Evolutionary conservation across 1,140 invertebrate genomes (phyloP).

Genomic region (Amphibalanus amphitrite): DNA sequence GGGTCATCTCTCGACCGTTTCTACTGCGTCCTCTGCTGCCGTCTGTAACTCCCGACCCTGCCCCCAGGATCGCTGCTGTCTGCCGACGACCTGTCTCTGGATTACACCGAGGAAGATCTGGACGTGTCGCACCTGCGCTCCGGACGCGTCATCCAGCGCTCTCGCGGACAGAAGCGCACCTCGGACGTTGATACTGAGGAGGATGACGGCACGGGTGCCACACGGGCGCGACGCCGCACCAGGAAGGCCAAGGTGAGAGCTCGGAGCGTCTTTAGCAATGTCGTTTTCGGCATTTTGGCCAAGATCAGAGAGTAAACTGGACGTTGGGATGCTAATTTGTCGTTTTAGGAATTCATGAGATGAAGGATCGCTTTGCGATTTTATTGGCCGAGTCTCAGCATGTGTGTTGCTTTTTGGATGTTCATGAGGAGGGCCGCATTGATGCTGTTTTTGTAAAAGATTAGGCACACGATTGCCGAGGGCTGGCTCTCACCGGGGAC

Average conservation of each 20-base stretch:
- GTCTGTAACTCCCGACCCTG: background rate
- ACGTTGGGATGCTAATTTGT: too few relatives aligned
- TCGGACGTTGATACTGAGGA: background rate
- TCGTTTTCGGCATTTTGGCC: too few relatives aligned
- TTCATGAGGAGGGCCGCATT: too few relatives aligned
- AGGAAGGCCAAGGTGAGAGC: background rate
- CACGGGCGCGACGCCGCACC: background rate
- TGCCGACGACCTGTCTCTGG: background rate
- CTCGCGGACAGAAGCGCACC: background rate
- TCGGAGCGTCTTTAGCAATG: too few relatives aligned
- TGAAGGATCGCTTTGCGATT: too few relatives aligned
- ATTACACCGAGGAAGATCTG: background rate
- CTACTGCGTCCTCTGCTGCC: background rate
- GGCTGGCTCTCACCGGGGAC: too few relatives aligned
- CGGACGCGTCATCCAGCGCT: background rate
- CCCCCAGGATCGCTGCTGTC: background rate
- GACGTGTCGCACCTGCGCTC: background rate
- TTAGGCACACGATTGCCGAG: too few relatives aligned
- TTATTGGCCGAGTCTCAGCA: too few relatives aligned
- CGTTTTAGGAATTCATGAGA: too few relatives aligned
- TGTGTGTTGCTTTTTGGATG: too few relatives aligned
- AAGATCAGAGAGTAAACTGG: too few relatives aligned
- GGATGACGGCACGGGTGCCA: background rate
- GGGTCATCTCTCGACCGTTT: background rate
- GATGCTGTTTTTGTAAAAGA: too few relatives aligned